phyloP scores from a whole-genome alignment of 2,113 vertebrate species.

The Chloroceryle aenea region DNA sequence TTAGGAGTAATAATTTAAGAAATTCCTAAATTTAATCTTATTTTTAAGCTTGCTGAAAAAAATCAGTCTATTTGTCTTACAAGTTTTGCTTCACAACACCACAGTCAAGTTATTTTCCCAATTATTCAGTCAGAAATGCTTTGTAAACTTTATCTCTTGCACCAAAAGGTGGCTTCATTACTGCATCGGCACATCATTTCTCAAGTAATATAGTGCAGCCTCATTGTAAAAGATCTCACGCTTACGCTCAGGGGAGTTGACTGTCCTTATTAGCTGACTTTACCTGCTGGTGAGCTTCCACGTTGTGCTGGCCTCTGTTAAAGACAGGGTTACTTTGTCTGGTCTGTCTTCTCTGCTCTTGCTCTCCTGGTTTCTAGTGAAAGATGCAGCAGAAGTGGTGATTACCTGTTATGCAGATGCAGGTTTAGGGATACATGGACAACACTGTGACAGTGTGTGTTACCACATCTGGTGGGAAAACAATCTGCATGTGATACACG shows the following conservation, averaged over 20 bases:
- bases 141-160: neutral
- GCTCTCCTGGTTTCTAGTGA: neutral
- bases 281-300: neutral
- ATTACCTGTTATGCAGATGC: neutral
- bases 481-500: neutral
- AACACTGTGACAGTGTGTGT: neutral
- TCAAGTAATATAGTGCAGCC: neutral
- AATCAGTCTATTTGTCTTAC: neutral
- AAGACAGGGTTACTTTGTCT: neutral
- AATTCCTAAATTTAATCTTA: neutral
- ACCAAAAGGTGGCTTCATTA: neutral
- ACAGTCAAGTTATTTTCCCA: neutral
- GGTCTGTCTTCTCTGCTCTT: neutral
- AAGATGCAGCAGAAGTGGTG: neutral
- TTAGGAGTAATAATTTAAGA: neutral
- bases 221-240: neutral
- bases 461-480: neutral
- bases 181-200: neutral
- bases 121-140: neutral
- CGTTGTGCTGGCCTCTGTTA: neutral
- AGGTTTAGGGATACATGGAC: neutral
- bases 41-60: neutral
- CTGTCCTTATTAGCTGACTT: neutral
- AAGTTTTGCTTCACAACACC: neutral
- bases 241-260: neutral